Conservation (phyloP, 2,797 vertebrate genomes). For the Holocentrus rufus region DNA sequence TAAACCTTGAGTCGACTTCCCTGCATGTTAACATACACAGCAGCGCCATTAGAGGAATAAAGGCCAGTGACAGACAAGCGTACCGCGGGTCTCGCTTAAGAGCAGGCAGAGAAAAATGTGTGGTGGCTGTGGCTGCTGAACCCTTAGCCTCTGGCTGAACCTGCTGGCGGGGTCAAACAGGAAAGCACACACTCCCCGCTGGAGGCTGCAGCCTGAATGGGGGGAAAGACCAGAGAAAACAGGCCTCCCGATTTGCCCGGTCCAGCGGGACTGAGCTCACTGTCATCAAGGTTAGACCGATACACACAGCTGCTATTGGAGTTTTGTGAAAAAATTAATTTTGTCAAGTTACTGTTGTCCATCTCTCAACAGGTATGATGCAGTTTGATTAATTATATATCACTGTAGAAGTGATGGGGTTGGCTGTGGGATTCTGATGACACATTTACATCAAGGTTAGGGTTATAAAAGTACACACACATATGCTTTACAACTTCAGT, state of each 20-base stretch:
- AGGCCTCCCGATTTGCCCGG: conserved; percentile 42
- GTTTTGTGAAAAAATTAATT: not conserved
- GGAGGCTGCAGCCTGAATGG: conserved; percentile 47
- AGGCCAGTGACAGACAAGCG: conserved; percentile 43
- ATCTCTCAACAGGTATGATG: too few relatives aligned
- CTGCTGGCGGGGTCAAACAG: conserved; percentile 64
- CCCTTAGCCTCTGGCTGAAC: conserved; percentile 73
- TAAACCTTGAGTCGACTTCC: conserved; percentile 75
- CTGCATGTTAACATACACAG: conserved; percentile 78
- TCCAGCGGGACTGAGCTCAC: conserved; percentile 27
- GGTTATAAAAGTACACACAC: too few relatives aligned
- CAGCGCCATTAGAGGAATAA: conserved; percentile 63
- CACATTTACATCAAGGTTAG: too few relatives aligned
- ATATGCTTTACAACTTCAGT: too few relatives aligned
- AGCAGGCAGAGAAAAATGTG: conserved; percentile 57
- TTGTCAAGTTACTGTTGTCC: too few relatives aligned
- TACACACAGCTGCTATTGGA: not conserved
- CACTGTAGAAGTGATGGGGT: too few relatives aligned
- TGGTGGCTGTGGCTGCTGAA: conserved; percentile 51
- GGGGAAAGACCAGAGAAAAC: conserved; percentile 59
- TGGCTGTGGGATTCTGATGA: too few relatives aligned
- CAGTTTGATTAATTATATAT: too few relatives aligned
- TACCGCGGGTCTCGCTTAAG: conserved; percentile 39
- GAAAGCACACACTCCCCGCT: conserved; percentile 64
- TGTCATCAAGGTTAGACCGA: conserved; percentile 27